phyloP scores from a whole-genome alignment of 2,888 invertebrate species.

The Ormyrus thymus region DNA sequence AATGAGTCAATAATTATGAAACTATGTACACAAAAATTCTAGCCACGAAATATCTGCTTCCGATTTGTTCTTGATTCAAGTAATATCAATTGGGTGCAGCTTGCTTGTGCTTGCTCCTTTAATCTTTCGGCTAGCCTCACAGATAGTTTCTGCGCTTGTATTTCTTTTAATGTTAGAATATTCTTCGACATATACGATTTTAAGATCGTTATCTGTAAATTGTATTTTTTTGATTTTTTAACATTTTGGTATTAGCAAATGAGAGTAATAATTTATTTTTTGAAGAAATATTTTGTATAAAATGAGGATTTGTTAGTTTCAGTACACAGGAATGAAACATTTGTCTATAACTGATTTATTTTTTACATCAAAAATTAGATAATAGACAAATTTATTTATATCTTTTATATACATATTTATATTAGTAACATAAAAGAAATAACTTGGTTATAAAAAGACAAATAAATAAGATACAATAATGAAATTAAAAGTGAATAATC shows the following conservation, averaged over 20 bases:
- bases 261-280: too few species aligned
- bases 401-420: too few species aligned
- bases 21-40: neutral
- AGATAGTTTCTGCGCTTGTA: neutral
- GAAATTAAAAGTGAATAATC: neutral
- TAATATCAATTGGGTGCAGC: conserved; percentile 14
- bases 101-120: conserved; percentile 34
- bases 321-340: too few species aligned
- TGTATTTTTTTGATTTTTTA: neutral
- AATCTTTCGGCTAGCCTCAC: conserved; percentile 10
- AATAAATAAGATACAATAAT: too few species aligned
- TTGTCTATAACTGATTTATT: conserved; percentile 16
- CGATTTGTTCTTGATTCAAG: conserved; percentile 30
- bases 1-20: neutral
- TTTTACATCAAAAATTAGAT: conserved; percentile 12
- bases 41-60: conserved; percentile 18
- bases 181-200: neutral
- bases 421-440: too few species aligned
- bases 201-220: neutral
- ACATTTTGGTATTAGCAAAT: neutral
- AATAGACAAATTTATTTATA: neutral
- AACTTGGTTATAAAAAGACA: too few species aligned
- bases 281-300: too few species aligned
- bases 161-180: too few species aligned
- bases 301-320: too few species aligned